Evolutionary conservation across 2,888 invertebrate genomes (phyloP), one percentile per base, ranked within the genome.

Genomic region (Mimas tiliae): DNA sequence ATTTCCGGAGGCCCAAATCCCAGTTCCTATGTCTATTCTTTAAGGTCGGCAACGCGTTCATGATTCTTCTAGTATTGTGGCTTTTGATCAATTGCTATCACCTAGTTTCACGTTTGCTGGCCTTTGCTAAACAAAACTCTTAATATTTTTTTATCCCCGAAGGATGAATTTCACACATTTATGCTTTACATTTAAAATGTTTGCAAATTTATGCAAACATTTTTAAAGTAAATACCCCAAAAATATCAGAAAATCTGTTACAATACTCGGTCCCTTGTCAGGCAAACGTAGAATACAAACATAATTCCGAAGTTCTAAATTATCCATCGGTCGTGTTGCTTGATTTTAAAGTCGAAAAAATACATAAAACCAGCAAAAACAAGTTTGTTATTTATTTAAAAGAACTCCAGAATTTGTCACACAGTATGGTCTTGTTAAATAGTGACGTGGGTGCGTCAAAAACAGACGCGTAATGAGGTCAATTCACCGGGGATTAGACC

Each of bases 391-490:
- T 66, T 74, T 69, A 72, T 73, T 81, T 74, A 81, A 85, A 79
- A 82, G 78, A 81, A 77, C 79, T 77, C 79, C 70, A 80, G 79
- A 80, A 86, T 85, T 85, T 84, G 85, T 53, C 64, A 64, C 52
- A 64, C 38, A 66, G 71, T 66, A 72, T 65, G 64, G 76, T 74
- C 81, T 85, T 83, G 87, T 87, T 85, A 79, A 75, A 75, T 63
- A 74, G 76, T 87, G 87, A 87, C 84, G 78, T 72, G 87, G 87
- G 87, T 84, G 70, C 69, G 74, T 79, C 80, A 78, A 42, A 21
- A 34, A 33, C 65, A 65, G 55, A 38, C 8, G 12, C 14, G 48
- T 38, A 65, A 50, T 65, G 16, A 47, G 47, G n/a, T 11, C 16
- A 16, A 34, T 45, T n/a, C 33, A 1, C 1, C n/a, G 48, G 33